Conservation (phyloP, 2,113 vertebrate species). For the Pandion haliaetus region DNA sequence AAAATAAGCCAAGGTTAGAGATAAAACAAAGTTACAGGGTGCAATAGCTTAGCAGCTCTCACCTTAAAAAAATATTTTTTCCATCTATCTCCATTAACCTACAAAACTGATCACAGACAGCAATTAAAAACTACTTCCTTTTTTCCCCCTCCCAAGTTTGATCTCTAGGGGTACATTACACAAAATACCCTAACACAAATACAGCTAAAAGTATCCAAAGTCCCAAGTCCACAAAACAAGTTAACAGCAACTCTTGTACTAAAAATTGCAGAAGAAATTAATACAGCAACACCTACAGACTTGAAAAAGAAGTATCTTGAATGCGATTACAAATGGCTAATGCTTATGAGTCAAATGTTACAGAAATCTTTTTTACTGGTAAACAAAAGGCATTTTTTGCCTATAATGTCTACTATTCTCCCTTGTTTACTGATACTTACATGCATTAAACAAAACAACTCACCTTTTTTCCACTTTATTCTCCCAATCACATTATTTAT, state of each 20-base stretch:
- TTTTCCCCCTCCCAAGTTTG: not conserved
- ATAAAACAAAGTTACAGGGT: not conserved
- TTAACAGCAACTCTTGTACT: not conserved
- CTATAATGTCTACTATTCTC: not conserved
- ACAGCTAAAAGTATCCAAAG: not conserved
- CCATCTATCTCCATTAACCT: not conserved
- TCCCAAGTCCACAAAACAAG: not conserved
- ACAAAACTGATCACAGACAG: not conserved
- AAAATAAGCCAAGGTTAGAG: not conserved
- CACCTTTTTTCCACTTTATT: not conserved
- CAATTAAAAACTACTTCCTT: not conserved
- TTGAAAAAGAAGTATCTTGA: not conserved
- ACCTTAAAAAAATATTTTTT: not conserved
- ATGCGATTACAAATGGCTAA: not conserved
- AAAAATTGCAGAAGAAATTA: not conserved
- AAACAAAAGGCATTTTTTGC: not conserved
- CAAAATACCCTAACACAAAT: not conserved
- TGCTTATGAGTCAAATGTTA: not conserved
- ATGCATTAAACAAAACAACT: accelerated
- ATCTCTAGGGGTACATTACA: not conserved
- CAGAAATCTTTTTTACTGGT: not conserved
- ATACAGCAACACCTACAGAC: not conserved
- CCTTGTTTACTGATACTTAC: not conserved
- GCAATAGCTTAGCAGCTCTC: not conserved
- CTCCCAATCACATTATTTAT: not conserved